Evolutionary conservation across 1,140 invertebrate species (phyloP).

Genomic region (Laodelphax striatellus): DNA sequence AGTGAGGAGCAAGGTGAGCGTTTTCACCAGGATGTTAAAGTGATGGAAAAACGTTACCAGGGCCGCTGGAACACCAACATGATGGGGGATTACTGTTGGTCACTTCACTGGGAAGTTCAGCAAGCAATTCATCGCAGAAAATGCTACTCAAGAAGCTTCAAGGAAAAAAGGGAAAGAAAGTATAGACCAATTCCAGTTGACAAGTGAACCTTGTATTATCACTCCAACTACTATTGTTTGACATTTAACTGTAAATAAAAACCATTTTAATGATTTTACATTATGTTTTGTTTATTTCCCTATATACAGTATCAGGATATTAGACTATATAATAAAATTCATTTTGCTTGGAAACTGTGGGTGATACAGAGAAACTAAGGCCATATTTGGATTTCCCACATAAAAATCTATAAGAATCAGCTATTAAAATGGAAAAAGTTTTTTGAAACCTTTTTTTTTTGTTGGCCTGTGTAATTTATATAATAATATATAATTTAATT

Average conservation of each 20-base stretch:
- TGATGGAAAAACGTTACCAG: conserved; percentile 26
- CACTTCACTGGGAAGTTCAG: conserved; percentile 19
- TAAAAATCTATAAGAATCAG: conserved; percentile 7
- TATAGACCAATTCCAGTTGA: background rate
- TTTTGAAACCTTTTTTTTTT: background rate
- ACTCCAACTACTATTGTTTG: background rate
- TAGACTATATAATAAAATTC: background rate
- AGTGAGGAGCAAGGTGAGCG: conserved; percentile 25
- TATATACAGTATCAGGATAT: background rate
- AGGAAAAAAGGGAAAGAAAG: background rate
- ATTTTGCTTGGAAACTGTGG: conserved; percentile 1
- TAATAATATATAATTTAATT: no score
- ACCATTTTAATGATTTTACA: conserved; percentile 4
- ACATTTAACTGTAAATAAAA: conserved; percentile 4
- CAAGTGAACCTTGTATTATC: background rate
- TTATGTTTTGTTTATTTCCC: background rate
- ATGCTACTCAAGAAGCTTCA: conserved; percentile 7
- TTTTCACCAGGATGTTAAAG: conserved; percentile 30
- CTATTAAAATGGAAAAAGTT: conserved; percentile 5
- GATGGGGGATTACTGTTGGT: conserved; percentile 29
- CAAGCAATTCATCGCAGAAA: conserved; percentile 7
- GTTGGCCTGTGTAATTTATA: background rate
- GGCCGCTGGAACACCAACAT: conserved; percentile 27
- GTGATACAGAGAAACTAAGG: conserved; percentile 7
- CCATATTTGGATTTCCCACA: background rate